phyloP scores from a whole-genome alignment of 2,797 vertebrate genomes.

The Urosaurus nigricauda region DNA sequence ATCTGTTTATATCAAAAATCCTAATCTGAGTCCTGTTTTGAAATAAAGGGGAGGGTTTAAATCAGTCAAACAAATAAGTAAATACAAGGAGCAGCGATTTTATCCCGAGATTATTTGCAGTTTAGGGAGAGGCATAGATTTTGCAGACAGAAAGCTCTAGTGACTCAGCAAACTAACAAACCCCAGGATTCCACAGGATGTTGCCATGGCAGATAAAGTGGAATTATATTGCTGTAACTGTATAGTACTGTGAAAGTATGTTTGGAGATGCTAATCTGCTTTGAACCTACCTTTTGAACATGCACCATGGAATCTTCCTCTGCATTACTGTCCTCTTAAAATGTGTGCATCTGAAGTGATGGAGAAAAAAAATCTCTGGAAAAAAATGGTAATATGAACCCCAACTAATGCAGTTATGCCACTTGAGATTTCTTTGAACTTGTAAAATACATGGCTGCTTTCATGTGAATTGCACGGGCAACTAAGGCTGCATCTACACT shows the following conservation, averaged over 20 bases:
- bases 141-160: too few species aligned
- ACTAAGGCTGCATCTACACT: too few species aligned
- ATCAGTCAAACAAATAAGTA: too few species aligned
- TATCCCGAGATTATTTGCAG: too few species aligned
- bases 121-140: too few species aligned
- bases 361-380: background rate
- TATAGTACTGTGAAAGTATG: background rate
- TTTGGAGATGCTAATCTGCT: background rate
- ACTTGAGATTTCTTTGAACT: background rate
- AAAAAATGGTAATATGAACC: background rate
- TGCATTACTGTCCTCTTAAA: background rate
- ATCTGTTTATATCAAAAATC: too few species aligned
- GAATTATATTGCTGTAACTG: background rate
- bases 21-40: too few species aligned
- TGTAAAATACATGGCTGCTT: background rate
- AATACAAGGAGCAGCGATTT: too few species aligned
- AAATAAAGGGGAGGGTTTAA: too few species aligned
- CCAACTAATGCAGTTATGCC: background rate
- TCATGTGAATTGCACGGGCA: constrained; percentile 20
- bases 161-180: too few species aligned
- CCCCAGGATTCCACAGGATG: too few species aligned
- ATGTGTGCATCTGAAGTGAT: background rate
- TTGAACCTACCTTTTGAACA: background rate
- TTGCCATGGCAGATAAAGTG: too few species aligned
- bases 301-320: background rate